Base-by-base conservation (phyloP, 2,797 vertebrate species). In the Manis javanica region DNA sequence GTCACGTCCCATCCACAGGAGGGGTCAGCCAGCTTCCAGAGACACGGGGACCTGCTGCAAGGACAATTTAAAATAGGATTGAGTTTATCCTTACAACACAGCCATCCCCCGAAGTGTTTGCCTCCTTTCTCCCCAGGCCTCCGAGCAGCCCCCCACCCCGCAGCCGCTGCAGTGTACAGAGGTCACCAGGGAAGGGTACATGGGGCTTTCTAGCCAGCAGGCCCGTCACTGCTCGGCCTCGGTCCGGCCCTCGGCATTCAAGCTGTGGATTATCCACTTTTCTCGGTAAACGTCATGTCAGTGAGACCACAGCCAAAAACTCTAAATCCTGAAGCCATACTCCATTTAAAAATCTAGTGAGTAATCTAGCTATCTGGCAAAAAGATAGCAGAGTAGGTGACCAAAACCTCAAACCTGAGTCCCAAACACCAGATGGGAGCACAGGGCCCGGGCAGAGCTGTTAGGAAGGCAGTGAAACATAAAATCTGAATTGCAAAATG, bases 401-500 rank as follows among this genome's bases (percentile, higher is more conserved):
- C n/a, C 19, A 46, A 79, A 59, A 53, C n/a, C 14, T 72, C 87
- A 49, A 77, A 53, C 14, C n/a, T 71, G 63, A 75, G 51, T 46
- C 42, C 51, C 46, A 63, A 55, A 61, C 75, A 53, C 34, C 51
- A 86, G 31, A 37, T 21, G 19, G 75, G 26, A 82, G 64, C 74
- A 46, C 5, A 19, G 3, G 3, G 64, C 74, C 39, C 6, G 23
- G 3, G 3, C n/a, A 61, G 75, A 89, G 53, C 59, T 94, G 37
- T 59, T 42, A 87, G 95, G 64, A 88, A 97, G 84, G 71, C 12
- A 5, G 53, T 49, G 94, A 96, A 97, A 97, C 26, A 21, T 42
- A 57, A 81, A 66, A 98, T 98, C 94, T 97, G 91, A 96, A 98
- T 96, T 97, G 91, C 97, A 98, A 98, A 97, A 97, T 0, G 0